Percentiles rank a stretch among this genome's conserved stretches.
Conservation (phyloP, 2,888 invertebrate species). For the Celastrina argiolus region DNA sequence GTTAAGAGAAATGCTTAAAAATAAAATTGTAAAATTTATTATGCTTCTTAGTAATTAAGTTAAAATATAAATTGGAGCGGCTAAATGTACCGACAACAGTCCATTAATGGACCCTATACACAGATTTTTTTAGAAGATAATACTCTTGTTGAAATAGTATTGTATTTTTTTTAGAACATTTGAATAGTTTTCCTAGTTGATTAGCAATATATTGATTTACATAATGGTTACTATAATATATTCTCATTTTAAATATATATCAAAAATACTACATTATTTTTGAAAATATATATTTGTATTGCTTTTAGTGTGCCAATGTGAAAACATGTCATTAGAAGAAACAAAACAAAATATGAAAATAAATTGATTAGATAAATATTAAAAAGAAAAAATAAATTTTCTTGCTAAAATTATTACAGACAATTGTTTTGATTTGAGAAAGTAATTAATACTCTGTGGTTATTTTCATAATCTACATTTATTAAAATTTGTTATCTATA, state of each 20-base stretch:
- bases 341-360: neutral
- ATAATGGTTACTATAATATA: neutral
- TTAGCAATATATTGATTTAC: neutral
- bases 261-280: constrained; percentile 14
- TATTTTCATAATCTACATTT: constrained; percentile 15
- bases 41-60: neutral
- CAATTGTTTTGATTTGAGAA: neutral
- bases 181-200: neutral
- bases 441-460: constrained; percentile 11
- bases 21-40: neutral
- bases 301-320: neutral
- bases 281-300: neutral
- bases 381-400: neutral
- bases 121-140: neutral
- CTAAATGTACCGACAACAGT: neutral
- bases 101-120: neutral
- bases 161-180: neutral
- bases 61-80: neutral
- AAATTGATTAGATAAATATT: neutral
- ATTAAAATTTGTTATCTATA: constrained; percentile 18
- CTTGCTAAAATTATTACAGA: neutral
- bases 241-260: neutral
- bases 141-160: neutral
- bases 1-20: neutral
- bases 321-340: neutral